Evolutionary conservation across 2,888 invertebrate species (phyloP).

Genomic region (Sarcophaga subvicina): DNA sequence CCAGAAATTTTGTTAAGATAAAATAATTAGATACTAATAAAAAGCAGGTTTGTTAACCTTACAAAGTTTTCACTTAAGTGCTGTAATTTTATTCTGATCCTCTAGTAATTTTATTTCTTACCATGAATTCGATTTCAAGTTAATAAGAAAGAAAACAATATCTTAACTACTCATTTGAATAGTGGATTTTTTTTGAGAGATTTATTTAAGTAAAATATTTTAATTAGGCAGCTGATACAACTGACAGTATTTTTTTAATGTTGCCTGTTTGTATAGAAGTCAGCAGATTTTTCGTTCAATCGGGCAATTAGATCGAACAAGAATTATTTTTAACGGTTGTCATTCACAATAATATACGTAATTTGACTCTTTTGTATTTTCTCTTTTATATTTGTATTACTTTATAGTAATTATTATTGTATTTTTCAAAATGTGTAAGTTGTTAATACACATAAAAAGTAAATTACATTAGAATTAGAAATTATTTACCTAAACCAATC

Average conservation of each 20-base stretch:
- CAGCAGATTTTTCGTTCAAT: neutral
- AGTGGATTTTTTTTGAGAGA: slow-evolving; percentile 47
- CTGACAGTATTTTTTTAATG: slow-evolving; percentile 9
- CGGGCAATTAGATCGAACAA: neutral
- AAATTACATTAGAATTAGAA: slow-evolving; percentile 61
- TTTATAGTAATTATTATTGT: slow-evolving; percentile 54
- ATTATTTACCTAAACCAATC: slow-evolving; percentile 91
- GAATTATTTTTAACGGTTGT: neutral
- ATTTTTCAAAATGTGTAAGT: slow-evolving; percentile 67
- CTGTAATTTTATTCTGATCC: neutral
- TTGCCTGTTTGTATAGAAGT: neutral
- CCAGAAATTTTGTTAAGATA: slow-evolving; percentile 55
- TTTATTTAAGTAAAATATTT: slow-evolving; percentile 47
- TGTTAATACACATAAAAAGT: slow-evolving; percentile 69
- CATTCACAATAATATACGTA: neutral
- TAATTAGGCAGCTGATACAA: neutral
- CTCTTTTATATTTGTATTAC: slow-evolving; percentile 1
- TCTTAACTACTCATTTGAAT: slow-evolving; percentile 38
- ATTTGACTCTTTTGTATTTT: neutral
- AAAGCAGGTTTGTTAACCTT: neutral
- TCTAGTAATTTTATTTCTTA: neutral
- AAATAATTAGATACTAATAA: slow-evolving; percentile 49
- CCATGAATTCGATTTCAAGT: neutral
- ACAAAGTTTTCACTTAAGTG: neutral
- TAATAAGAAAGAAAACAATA: neutral